Evolutionary conservation across 1,140 invertebrate species (phyloP), one percentile per base, ranked within the genome.

Genomic region (Calliphora vicina): DNA sequence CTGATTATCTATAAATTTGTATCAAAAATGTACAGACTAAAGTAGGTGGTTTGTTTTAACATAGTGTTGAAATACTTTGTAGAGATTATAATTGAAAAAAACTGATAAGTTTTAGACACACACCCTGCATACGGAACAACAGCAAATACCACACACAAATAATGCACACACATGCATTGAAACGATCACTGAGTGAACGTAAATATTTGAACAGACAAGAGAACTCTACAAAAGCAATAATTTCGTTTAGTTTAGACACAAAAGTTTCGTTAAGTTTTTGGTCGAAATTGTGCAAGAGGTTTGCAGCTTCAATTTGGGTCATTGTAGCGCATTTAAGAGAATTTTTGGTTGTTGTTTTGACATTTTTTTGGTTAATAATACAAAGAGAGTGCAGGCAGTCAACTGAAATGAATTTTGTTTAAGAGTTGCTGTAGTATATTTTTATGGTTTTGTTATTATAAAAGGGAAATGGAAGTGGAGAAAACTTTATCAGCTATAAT

Each of bases 161-260:
- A 23, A 67, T 23, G n/a, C 23, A 23, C 17, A 67, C 61, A 25
- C 23, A 67, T 67, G 61, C 61, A 67, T 15, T 50, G 3, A 17
- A n/a, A 50, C 45, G 4, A 50, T 50, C 45, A n/a, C 12, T 50
- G 6, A 35, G 35, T 35, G 35, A 35, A 35, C 4, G 4, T 8
- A 35, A 5, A 35, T 5, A 35, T 35, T 35, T 35, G 6, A 35
- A 35, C 35, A 35, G 6, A 35, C 5, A 50, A 50, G 12, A 50
- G 45, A 50, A 50, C 45, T 50, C 45, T 50, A 50, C 45, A 50
- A 50, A 50, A 50, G 2, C n/a, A n/a, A n/a, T n/a, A n/a, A 2
- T 12, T 78, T 78, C 74, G 74, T 78, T 78, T 45, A 78, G 74
- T 78, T 42, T 12, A 78, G 74, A 78, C 74, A 78, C 74, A 78